Conservation (phyloP, 2,888 invertebrate genomes). For the Mesopsocus fuscifrons region DNA sequence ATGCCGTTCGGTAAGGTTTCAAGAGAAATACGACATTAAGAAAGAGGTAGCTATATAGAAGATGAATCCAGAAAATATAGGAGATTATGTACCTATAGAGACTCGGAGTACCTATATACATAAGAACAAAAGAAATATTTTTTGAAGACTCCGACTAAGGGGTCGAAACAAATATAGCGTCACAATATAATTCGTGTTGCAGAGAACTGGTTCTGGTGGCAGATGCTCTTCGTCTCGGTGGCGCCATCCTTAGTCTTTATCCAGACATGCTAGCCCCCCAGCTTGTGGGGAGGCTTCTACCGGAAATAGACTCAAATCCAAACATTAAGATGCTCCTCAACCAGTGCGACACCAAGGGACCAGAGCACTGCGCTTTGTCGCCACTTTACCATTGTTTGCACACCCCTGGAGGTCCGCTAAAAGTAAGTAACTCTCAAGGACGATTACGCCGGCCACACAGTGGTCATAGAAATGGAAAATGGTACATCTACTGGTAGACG, state of each 20-base stretch:
- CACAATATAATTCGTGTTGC: too few relatives aligned
- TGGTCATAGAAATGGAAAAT: neutral
- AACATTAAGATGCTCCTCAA: constrained; percentile 72
- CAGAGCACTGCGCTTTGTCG: constrained; percentile 71
- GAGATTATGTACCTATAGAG: too few relatives aligned
- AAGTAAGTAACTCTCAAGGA: constrained; percentile 33
- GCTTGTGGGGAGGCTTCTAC: constrained; percentile 75
- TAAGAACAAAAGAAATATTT: too few relatives aligned
- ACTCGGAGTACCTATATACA: too few relatives aligned
- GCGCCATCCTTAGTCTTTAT: constrained; percentile 77
- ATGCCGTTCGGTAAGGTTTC: constrained; percentile 57
- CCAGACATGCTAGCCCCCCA: constrained; percentile 95
- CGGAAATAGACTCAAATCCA: constrained; percentile 66
- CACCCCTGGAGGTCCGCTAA: constrained; percentile 95
- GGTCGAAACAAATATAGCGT: too few relatives aligned
- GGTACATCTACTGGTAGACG: neutral
- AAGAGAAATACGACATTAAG: neutral
- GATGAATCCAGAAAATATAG: constrained; percentile 4
- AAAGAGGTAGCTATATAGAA: too few relatives aligned
- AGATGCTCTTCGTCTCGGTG: constrained; percentile 81
- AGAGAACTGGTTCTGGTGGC: constrained; percentile 84
- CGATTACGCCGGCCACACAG: neutral
- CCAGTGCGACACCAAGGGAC: constrained; percentile 81
- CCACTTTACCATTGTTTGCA: constrained; percentile 92
- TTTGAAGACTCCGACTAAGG: too few relatives aligned